Base-by-base conservation (phyloP, 2,113 vertebrate species). In the Pagrus major region DNA sequence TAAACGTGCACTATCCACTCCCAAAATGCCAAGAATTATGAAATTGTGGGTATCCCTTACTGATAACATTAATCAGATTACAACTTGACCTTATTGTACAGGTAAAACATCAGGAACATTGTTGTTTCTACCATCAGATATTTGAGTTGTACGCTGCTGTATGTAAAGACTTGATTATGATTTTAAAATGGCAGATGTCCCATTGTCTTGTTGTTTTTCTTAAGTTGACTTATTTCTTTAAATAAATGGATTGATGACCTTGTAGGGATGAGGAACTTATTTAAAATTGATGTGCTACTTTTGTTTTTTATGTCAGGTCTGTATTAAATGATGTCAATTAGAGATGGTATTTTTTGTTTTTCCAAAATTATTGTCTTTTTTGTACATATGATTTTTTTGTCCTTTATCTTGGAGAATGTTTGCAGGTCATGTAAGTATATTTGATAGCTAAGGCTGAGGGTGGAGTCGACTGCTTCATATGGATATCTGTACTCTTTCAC, bases 311-410 rank as follows among this genome's bases (percentile, higher is more conserved):
- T 49, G 78, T 51, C 77, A 71, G 74, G 76, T 82, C 77, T 85
- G 61, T 21, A 80, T 83, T 73, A 70, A 82, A 88, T 84, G 82
- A 92, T 89, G 91, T 92, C 91, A 91, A 49, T 77, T 66, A 60
- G 49, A 85, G 29, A 61, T 56, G 31, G 29, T 61, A 16, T 46
- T 47, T 44, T 65, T 52, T 46, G 42, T 44, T 65, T 47, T 21
- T 14, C 15, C 23, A 18, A 42, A 55, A 49, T 63, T 44, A 18
- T 44, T 1, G 39, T 78, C 46, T 70, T 80, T 29, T 70, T 80
- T 29, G 83, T 86, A 83, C 10, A 71, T 76, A 47, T 83, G 29
- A 41, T 49, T 44, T 42, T 55, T 16, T 16, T 60, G 41, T 16
- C 16, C 35, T 77, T 59, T 65, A n/a, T 73, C 7, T 21, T 46